phyloP scores from a whole-genome alignment of 2,888 invertebrate species.

The Diadromus collaris region DNA sequence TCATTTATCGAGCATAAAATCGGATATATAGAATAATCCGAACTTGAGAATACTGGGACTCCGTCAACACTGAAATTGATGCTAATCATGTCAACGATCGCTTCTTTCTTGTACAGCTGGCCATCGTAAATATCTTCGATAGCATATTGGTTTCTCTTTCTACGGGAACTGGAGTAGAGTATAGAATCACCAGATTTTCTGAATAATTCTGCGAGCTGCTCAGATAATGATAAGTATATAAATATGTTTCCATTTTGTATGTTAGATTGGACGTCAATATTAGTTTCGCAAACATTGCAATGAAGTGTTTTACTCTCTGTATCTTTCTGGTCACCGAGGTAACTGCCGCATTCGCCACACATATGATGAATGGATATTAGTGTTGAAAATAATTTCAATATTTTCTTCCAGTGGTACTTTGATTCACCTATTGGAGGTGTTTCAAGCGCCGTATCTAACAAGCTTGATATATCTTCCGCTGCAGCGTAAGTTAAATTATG shows the following conservation, averaged over 20 bases:
- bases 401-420: conserved; percentile 35
- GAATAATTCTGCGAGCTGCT: conserved; percentile 37
- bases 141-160: conserved; percentile 35
- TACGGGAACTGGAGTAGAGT: conserved; percentile 17
- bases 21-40: conserved; percentile 36
- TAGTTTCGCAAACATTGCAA: conserved; percentile 28
- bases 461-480: conserved; percentile 40
- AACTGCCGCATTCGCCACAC: conserved; percentile 18
- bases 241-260: conserved; percentile 40
- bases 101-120: conserved; percentile 38
- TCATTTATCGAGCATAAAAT: conserved; percentile 58
- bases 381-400: conserved; percentile 15
- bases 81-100: conserved; percentile 35
- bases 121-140: conserved; percentile 52
- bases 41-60: conserved; percentile 41
- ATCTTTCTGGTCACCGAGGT: conserved; percentile 20
- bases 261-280: conserved; percentile 34
- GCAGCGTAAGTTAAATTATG: conserved; percentile 33
- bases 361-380: conserved; percentile 37
- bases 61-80: conserved; percentile 4
- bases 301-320: conserved; percentile 1
- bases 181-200: conserved; percentile 22
- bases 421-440: conserved; percentile 13
- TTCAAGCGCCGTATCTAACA: conserved; percentile 12
- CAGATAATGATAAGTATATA: conserved; percentile 37